Evolutionary conservation across 2,797 vertebrate genomes (phyloP), one percentile per base, ranked within the genome.

Genomic region (Takifugu rubripes): DNA sequence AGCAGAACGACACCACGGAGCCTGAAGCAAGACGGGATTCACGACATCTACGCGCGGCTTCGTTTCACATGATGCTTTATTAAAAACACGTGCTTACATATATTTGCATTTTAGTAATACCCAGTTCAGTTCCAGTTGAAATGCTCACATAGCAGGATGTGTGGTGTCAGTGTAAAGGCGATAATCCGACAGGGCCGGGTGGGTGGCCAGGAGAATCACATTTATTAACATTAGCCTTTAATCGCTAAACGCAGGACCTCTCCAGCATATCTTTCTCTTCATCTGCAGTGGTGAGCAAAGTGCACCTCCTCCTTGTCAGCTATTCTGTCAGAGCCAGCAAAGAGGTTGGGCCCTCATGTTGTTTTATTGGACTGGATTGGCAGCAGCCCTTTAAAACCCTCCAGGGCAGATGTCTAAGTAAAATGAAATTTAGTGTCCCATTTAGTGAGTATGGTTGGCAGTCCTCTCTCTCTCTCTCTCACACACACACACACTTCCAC

Each of bases 381-480:
- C 64, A 77, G 70, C 45, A 25, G 48, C 66, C 54, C 55, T 61
- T 58, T 43, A 1, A 53, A 77, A 57, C 71, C 72, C 81, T 76
- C 60, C 56, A 21, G 82, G 80, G 72, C 64, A 61, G 65, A 72
- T 68, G 64, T 79, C 69, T 74, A 66, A 66, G 70, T 75, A 72
- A 77, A 75, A 83, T 59, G 61, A 81, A 81, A 83, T 79, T 70
- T 62, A 65, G 59, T 65, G 52, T 78, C 61, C 70, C 74, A 72
- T 81, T 79, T 86, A 72, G 63, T 85, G 80, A 90, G 83, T 73
- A 68, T 68, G 79, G 56, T 46, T 60, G 82, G 73, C 82, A 84
- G 73, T 66, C 53, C 61, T 44, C 45, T 51, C 46, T 48, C 26
- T 7, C 26, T 7, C 49, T 10, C 50, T 33, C 50, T 11, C 47